Base-by-base conservation (phyloP, 2,888 invertebrate genomes). In the Cremastinae sp. region DNA sequence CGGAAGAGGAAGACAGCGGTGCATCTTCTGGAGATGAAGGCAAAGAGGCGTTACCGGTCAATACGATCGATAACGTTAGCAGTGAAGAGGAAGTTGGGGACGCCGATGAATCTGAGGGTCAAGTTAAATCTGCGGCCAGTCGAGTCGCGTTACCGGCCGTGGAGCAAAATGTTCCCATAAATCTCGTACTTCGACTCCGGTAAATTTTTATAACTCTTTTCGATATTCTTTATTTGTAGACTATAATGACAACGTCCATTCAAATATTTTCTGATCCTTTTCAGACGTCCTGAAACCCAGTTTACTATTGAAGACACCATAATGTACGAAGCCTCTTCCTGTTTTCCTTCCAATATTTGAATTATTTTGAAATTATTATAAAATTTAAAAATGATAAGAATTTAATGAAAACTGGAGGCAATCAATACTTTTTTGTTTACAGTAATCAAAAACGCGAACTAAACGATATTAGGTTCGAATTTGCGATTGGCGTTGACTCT, bases 391-490 rank as follows among this genome's bases (percentile, higher is more conserved):
- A n/a, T n/a, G n/a, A n/a, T n/a, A n/a, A n/a, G n/a, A n/a, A n/a
- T n/a, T n/a, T n/a, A n/a, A n/a, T n/a, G n/a, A n/a, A n/a, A n/a
- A n/a, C n/a, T n/a, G n/a, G n/a, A n/a, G n/a, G n/a, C n/a, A n/a
- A n/a, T n/a, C n/a, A n/a, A n/a, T n/a, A n/a, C n/a, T n/a, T n/a
- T n/a, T n/a, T 81, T 75, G 78, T 75, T 89, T 90, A 56, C 88
- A 96, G 96, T 84, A 99, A 99, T 91, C 92, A 95, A 49, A 94
- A 94, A 79, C 93, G 95, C 69, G 98, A 99, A 90, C 90, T 99
- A 80, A 98, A 99, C 90, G 99, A 99, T 90, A 99, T 99, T 84
- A 94, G 98, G 83, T 99, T 99, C 90, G 98, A 99, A 90, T 99
- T 96, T 89, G 95, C 96, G 14, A 93, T 94, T 28, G 97, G 97